A percentile compares a stretch with the other conserved stretches of the same genome.
Conservation (phyloP, 2,888 invertebrate species). For the Beris chalybata region DNA sequence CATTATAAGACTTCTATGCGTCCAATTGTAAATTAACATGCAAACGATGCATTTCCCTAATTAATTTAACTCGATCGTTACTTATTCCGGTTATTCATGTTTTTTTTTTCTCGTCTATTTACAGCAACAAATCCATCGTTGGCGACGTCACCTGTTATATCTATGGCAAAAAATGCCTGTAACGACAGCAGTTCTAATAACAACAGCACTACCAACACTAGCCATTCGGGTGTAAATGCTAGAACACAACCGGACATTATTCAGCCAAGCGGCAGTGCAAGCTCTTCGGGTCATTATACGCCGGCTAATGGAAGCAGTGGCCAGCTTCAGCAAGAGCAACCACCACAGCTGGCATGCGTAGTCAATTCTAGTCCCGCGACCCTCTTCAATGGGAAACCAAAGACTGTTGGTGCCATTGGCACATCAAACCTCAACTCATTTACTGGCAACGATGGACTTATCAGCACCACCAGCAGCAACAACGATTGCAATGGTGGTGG, state of each 20-base stretch:
- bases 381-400: conserved; percentile 15
- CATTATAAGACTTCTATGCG: too few species aligned
- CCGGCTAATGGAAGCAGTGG: not conserved
- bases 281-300: conserved; percentile 28
- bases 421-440: not conserved
- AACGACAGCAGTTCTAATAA: conserved; percentile 13
- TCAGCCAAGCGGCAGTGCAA: conserved; percentile 22
- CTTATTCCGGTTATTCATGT: conserved; percentile 1
- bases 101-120: not conserved
- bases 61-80: not conserved
- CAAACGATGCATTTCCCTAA: not conserved
- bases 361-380: conserved; percentile 9
- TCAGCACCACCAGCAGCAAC: not conserved
- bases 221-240: conserved; percentile 8
- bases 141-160: conserved; percentile 31
- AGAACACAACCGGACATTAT: conserved; percentile 27
- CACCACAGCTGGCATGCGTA: conserved; percentile 27
- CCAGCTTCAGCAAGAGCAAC: not conserved
- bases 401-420: conserved; percentile 17
- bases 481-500: conserved; percentile 15
- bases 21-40: too few species aligned
- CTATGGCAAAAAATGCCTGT: conserved; percentile 21
- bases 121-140: conserved; percentile 4
- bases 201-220: not conserved
- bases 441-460: conserved; percentile 12